Evolutionary conservation across 2,797 vertebrate genomes (phyloP).

Genomic region (Tympanoctomys barrerae): DNA sequence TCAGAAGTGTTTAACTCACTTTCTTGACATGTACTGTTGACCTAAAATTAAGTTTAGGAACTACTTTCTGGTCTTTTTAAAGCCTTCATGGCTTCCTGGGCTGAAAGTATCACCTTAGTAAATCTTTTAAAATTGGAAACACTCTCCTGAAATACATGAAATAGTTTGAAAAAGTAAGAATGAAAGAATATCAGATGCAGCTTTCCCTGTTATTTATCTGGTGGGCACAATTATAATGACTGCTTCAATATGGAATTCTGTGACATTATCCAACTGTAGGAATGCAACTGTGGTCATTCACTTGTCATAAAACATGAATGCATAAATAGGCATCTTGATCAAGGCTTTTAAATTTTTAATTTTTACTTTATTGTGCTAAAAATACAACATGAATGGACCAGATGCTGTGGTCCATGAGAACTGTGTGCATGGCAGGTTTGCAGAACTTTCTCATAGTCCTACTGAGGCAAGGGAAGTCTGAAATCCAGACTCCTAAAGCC

Average conservation of each 20-base stretch:
- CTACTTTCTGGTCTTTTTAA: not conserved
- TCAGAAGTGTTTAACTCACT: not conserved
- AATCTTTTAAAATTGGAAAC: conserved; percentile 10
- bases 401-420: not conserved
- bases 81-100: not conserved
- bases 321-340: not conserved
- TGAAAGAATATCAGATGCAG: conserved; percentile 27
- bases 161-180: conserved; percentile 68
- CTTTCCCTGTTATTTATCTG: not conserved
- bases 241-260: not conserved
- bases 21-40: not conserved
- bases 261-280: not conserved
- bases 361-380: not conserved
- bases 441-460: not conserved
- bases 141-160: conserved; percentile 17
- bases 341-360: not conserved
- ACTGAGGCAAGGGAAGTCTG: no score
- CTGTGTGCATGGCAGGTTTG: not conserved
- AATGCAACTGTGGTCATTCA: not conserved
- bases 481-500: no score
- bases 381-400: not conserved
- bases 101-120: not conserved
- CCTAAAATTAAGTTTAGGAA: not conserved
- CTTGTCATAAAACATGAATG: not conserved
- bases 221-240: not conserved